These are phyloP conservation scores for Caenorhabditis uteleia DNA, from an alignment of 2,888 invertebrate species.

Conservation along the genomic window DNA sequence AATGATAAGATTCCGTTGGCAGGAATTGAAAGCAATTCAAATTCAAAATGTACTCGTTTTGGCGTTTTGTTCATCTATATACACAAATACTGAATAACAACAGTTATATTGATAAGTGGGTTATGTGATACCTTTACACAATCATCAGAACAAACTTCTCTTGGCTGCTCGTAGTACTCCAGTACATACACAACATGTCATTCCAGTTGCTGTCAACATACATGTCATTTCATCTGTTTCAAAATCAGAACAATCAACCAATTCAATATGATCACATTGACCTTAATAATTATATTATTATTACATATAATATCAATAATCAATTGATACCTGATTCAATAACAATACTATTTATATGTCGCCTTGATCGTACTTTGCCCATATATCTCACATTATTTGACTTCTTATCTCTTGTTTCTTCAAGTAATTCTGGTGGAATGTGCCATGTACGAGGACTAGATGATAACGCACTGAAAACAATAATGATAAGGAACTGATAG, in stretches of 20 bases:
- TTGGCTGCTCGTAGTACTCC: constrained; percentile 50
- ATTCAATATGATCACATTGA: constrained; percentile 67
- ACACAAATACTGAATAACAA: no score
- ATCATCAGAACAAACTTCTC: constrained; percentile 38
- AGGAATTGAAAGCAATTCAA: no score
- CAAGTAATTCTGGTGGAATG: no score
- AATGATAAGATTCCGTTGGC: no score
- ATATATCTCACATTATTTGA: constrained; percentile 6
- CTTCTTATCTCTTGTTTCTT: no score
- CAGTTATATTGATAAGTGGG: no score
- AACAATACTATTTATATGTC: constrained; percentile 34
- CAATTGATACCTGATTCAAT: constrained; percentile 34
- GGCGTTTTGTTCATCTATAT: no score
- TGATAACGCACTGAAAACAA: background rate
- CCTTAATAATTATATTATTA: constrained; percentile 36
- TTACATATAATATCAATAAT: background rate
- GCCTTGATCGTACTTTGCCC: constrained; percentile 17
- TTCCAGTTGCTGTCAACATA: constrained; percentile 68
- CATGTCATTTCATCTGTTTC: constrained; percentile 66
- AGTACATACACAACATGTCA: constrained; percentile 67
- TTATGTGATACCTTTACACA: no score
- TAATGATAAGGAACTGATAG: background rate
- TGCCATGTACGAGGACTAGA: no score
- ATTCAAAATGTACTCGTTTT: no score
- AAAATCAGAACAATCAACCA: constrained; percentile 66